phyloP scores from a whole-genome alignment of 2,888 invertebrate species.

The Polietes domitor region DNA sequence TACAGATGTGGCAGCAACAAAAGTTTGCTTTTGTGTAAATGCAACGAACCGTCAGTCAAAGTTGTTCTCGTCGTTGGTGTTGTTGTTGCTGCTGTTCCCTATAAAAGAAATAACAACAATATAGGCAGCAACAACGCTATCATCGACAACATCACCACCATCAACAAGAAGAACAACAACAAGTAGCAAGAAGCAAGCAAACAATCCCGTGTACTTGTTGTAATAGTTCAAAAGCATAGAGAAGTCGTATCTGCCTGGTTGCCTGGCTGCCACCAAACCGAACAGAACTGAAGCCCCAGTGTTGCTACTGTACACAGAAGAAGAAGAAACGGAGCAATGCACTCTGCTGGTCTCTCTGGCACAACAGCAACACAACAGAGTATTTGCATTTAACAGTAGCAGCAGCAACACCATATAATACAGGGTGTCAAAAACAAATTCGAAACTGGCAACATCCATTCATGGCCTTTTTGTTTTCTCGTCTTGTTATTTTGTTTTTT shows the following conservation, averaged over 20 bases:
- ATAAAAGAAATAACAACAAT: not conserved
- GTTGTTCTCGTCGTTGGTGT: slow-evolving; percentile 2
- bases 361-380: not conserved
- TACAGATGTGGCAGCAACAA: slow-evolving; percentile 57
- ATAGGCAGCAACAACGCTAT: not conserved
- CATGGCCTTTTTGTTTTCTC: not conserved
- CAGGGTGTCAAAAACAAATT: slow-evolving; percentile 7
- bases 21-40: slow-evolving; percentile 53
- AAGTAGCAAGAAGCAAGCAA: not conserved
- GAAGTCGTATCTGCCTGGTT: too few relatives aligned
- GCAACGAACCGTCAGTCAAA: slow-evolving; percentile 51
- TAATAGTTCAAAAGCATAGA: too few relatives aligned
- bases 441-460: not conserved
- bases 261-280: too few relatives aligned
- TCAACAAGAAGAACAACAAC: not conserved
- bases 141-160: not conserved
- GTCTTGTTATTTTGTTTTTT: not conserved
- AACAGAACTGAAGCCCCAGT: not conserved
- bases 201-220: not conserved
- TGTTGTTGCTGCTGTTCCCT: not conserved
- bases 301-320: not conserved
- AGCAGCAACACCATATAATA: not conserved
- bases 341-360: not conserved
- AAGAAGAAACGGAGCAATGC: slow-evolving; percentile 9
- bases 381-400: too few relatives aligned